Evolutionary conservation across 2,113 vertebrate genomes (phyloP).

Genomic region (Haplochromis vanheusdeni): DNA sequence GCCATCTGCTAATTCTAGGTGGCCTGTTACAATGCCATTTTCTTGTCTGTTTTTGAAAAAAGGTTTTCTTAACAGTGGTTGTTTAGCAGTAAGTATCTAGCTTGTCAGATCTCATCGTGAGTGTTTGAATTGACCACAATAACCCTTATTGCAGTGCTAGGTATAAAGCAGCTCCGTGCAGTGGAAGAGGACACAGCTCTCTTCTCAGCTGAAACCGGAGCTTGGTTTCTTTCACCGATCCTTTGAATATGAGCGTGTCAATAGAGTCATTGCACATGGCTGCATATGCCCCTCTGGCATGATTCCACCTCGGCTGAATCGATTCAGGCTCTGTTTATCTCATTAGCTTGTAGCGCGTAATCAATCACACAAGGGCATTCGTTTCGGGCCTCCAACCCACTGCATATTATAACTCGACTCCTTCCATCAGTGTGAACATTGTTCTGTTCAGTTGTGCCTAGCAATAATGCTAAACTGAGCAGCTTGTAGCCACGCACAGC

Average conservation of each 20-base stretch:
- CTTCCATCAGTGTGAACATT: neutral
- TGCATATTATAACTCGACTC: conserved; percentile 32
- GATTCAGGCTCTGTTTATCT: conserved; percentile 70
- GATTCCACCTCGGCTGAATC: conserved; percentile 56
- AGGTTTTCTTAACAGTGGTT: conserved; percentile 13
- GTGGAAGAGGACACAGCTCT: conserved; percentile 9
- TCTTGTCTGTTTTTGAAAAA: conserved; percentile 18
- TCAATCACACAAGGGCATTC: conserved; percentile 69
- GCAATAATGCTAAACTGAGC: neutral
- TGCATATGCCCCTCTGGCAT: conserved; percentile 52
- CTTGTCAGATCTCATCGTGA: conserved; percentile 36
- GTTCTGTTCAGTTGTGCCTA: conserved; percentile 39
- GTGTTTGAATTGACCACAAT: conserved; percentile 34
- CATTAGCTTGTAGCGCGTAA: conserved; percentile 69
- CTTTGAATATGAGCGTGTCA: conserved; percentile 45
- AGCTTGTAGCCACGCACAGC: neutral
- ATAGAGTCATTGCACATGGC: conserved; percentile 42
- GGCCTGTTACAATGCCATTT: neutral
- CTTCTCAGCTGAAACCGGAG: conserved; percentile 29
- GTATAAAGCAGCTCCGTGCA: conserved; percentile 14
- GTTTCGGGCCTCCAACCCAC: conserved; percentile 43
- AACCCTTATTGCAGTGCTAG: conserved; percentile 42
- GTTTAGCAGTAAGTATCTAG: conserved; percentile 1
- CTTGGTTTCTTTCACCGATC: conserved; percentile 14
- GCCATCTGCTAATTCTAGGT: neutral